Percentiles rank a stretch among this genome's conserved stretches.
These are phyloP conservation scores for Callosobruchus maculatus DNA, from an alignment of 2,888 invertebrate species.

Conservation along the genomic window DNA sequence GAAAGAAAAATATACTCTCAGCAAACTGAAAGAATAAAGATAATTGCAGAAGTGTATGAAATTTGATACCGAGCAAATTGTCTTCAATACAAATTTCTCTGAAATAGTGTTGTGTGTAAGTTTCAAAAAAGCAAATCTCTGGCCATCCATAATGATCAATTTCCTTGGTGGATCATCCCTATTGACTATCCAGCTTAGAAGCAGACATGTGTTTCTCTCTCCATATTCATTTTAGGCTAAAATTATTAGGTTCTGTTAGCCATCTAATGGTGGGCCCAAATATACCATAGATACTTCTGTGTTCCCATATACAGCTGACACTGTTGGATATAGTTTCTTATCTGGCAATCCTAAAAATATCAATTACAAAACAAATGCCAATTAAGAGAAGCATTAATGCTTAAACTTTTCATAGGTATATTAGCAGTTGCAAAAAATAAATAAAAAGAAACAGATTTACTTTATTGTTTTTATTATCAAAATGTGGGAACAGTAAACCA, in stretches of 20 bases:
- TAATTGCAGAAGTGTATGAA: no score
- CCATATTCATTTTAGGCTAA: slow-evolving; percentile 16
- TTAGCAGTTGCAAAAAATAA: no score
- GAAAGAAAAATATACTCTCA: no score
- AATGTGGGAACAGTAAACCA: no score
- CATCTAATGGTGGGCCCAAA: slow-evolving; percentile 93
- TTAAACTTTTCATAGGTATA: no score
- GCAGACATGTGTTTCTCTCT: slow-evolving; percentile 21
- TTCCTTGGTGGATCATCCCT: slow-evolving; percentile 12
- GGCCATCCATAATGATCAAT: slow-evolving; percentile 7
- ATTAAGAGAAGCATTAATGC: no score
- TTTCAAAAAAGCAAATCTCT: slow-evolving; percentile 6
- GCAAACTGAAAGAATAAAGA: no score
- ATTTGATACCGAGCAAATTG: no score
- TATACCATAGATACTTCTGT: slow-evolving; percentile 99
- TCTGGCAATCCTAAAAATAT: slow-evolving; percentile 71
- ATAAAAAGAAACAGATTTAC: no score
- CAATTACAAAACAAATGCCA: not conserved
- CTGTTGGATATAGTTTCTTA: slow-evolving; percentile 89
- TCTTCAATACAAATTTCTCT: no score
- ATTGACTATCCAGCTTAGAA: slow-evolving; percentile 10
- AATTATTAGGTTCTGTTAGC: slow-evolving; percentile 57
- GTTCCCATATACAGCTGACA: slow-evolving; percentile 98
- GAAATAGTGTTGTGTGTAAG: no score
- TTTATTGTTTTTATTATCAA: no score